Evolutionary conservation across 53 echinoderm and acorn worm genomes (phyloP), one percentile per base, ranked within the genome.

Genomic region (Paelopatides confundens): DNA sequence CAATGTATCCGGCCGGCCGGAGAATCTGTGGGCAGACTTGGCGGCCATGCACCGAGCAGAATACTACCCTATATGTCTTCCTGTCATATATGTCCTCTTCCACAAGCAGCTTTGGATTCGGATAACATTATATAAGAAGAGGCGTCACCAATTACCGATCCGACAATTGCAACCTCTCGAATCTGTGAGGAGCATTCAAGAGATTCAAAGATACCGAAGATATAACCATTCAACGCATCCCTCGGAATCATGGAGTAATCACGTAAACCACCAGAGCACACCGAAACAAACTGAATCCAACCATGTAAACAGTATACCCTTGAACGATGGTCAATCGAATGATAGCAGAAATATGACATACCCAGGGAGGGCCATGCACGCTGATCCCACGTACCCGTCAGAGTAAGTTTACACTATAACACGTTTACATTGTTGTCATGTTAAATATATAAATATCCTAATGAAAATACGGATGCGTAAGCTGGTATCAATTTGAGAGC

Each of bases 1-100:
- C 43, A 83, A 83, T 39, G 84, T 83, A 64, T 83, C 84, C 63
- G 84, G 47, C 65, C 35, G 65, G 47, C 63, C 36, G 18, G 26
- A 62, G 38, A 83, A 83, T 38, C 24, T 83, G 1, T 83, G 84
- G 84, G 65, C 27, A 10, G 84, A 83, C 30, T 36, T 83, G 47
- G 63, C 63, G 29, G 84, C 84, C 18, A 65, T 83, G 43, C 84
- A 83, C 23, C 37, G 40, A n/a, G 84, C 65, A 58, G 84, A 83
- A 38, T 83, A 64, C 47, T 83, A 63, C 84, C 84, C 84, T 37
- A 83, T 83, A n/a, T 63, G 84, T 65, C 84, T 83, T 83, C 84
- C 84, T 12, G 11, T 83, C 3, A 39, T 83, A 63, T 83, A 83
- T 65, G n/a, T 64, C 65, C 35, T 83, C 37, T 65, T 83, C 14